Conservation (phyloP, 2,888 invertebrate species). For the Venusia cambrica region DNA sequence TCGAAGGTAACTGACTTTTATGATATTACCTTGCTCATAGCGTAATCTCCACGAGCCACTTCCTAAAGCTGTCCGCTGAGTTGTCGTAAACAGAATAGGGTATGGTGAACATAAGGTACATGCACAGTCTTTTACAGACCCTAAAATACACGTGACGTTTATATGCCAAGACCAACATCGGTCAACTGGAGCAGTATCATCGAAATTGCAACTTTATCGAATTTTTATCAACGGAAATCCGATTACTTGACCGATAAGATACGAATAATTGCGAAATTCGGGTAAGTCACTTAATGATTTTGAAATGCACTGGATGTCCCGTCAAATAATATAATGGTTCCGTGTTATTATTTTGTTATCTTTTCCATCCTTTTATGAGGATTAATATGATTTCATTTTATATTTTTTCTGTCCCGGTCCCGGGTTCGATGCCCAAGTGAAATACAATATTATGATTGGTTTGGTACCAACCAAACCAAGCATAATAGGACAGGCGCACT, state of each 20-base stretch:
- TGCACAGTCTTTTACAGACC: constrained; percentile 16
- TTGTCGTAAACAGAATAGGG: constrained; percentile 28
- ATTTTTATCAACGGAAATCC: constrained; percentile 20
- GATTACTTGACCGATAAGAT: constrained; percentile 22
- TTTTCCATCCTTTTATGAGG: too few species aligned
- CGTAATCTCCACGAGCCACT: constrained; percentile 59
- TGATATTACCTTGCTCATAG: constrained; percentile 62
- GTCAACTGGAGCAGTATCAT: constrained; percentile 9
- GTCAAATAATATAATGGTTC: too few species aligned
- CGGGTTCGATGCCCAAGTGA: too few species aligned
- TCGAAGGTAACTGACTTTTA: too few species aligned
- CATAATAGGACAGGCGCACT: too few species aligned
- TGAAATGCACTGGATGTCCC: too few species aligned
- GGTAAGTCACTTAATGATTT: constrained; percentile 15
- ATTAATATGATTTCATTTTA: too few species aligned
- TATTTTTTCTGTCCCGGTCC: too few species aligned
- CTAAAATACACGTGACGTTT: constrained; percentile 7
- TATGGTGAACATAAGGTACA: constrained; percentile 35
- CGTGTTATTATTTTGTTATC: too few species aligned
- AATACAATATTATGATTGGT: too few species aligned
- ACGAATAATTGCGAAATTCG: constrained; percentile 12
- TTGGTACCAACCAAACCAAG: too few species aligned
- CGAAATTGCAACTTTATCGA: constrained; percentile 15
- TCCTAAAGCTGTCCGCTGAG: constrained; percentile 36
- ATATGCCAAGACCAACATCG: constrained; percentile 3